Evolutionary conservation across 2,888 invertebrate species (phyloP).

Genomic region (Noctua janthe): DNA sequence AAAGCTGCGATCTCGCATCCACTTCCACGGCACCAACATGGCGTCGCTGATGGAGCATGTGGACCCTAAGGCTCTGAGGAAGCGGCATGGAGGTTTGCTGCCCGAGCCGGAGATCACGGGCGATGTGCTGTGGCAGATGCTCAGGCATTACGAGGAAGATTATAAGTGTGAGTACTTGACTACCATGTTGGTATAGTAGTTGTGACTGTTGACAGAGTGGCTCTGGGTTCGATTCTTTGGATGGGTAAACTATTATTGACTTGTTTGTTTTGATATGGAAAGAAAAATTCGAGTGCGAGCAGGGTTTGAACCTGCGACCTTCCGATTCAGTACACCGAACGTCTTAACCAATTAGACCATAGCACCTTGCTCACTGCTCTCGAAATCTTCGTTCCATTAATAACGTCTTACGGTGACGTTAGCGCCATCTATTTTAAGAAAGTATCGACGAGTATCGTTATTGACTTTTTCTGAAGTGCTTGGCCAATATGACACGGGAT

Average conservation of each 20-base stretch:
- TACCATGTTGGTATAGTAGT: background rate
- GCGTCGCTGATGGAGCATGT: conserved; percentile 91
- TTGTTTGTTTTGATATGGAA: too few species aligned
- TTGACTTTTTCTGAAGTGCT: background rate
- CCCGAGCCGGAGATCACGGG: conserved; percentile 92
- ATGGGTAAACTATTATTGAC: background rate
- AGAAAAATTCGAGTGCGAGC: too few species aligned
- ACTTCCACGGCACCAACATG: conserved; percentile 93
- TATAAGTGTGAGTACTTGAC: conserved; percentile 91
- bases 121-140: conserved; percentile 92
- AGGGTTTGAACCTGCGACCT: too few species aligned
- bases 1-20: conserved; percentile 94
- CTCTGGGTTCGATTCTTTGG: background rate
- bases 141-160: conserved; percentile 92
- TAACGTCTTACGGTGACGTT: too few species aligned
- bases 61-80: conserved; percentile 90
- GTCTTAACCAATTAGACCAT: too few species aligned
- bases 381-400: too few species aligned
- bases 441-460: too few species aligned
- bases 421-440: too few species aligned
- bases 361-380: too few species aligned
- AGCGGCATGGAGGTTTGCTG: conserved; percentile 92
- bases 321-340: too few species aligned
- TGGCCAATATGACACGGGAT: background rate
- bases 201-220: background rate